Conservation (phyloP, 2,888 invertebrate genomes). For the Odontothrips loti region DNA sequence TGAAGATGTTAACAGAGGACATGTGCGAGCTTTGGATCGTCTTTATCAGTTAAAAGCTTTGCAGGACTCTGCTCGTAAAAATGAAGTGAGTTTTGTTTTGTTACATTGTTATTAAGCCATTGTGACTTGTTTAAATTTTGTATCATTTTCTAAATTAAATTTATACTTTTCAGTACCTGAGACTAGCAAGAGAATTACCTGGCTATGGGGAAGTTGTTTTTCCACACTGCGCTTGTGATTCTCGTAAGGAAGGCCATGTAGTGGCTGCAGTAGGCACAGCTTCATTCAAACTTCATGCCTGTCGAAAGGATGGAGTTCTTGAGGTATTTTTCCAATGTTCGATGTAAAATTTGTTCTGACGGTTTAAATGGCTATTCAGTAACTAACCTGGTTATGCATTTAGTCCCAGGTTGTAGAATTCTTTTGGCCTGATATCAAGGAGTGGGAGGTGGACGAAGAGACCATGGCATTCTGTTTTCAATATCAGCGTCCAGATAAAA, state of each 20-base stretch:
- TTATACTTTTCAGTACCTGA: slow-evolving; percentile 59
- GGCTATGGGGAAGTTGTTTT: slow-evolving; percentile 93
- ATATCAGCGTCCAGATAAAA: slow-evolving; percentile 75
- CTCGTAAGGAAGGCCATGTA: slow-evolving; percentile 82
- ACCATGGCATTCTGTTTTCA: slow-evolving; percentile 87
- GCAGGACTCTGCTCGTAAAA: slow-evolving; percentile 81
- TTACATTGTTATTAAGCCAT: background rate
- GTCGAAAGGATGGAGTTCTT: slow-evolving; percentile 72
- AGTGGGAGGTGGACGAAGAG: slow-evolving; percentile 89
- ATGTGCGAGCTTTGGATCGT: slow-evolving; percentile 82
- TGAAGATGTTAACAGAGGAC: slow-evolving; percentile 91
- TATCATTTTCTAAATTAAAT: slow-evolving; percentile 28
- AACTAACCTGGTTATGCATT: slow-evolving; percentile 26
- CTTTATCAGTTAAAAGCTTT: slow-evolving; percentile 94
- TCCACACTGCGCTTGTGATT: slow-evolving; percentile 91
- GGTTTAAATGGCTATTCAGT: background rate
- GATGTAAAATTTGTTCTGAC: background rate
- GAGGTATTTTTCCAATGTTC: slow-evolving; percentile 56
- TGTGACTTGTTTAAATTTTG: slow-evolving; percentile 12
- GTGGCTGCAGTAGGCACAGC: slow-evolving; percentile 65
- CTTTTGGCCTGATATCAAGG: slow-evolving; percentile 74
- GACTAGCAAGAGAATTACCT: slow-evolving; percentile 75
- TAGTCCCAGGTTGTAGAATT: slow-evolving; percentile 74
- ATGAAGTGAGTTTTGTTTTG: slow-evolving; percentile 54
- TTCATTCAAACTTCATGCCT: slow-evolving; percentile 72